Percentiles rank a stretch among this genome's conserved stretches.
phyloP scores from a whole-genome alignment of 2,797 vertebrate species.

The Acanthurus leucopareius region DNA sequence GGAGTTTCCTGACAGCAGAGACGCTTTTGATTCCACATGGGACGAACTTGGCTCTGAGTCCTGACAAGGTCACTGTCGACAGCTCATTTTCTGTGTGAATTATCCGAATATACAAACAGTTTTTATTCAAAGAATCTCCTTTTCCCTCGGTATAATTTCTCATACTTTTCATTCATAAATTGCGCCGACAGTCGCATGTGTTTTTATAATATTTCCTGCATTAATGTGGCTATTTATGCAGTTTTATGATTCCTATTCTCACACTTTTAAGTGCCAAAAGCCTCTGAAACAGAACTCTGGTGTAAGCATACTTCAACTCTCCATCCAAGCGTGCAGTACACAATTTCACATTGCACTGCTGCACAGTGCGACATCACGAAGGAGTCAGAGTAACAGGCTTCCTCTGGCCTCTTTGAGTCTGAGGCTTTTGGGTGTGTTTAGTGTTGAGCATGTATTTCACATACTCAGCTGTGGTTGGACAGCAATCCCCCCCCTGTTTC shows the following conservation, averaged over 20 bases:
- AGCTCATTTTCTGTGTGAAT: conserved; percentile 13
- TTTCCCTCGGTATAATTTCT: neutral
- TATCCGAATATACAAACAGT: neutral
- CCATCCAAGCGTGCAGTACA: conserved; percentile 19
- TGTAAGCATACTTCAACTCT: conserved; percentile 8
- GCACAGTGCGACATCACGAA: conserved; percentile 14
- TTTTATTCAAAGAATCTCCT: neutral
- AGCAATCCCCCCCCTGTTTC: neutral
- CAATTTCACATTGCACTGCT: conserved; percentile 4
- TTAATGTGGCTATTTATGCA: no score
- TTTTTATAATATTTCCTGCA: neutral
- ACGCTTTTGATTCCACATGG: neutral
- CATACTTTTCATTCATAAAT: conserved; percentile 7
- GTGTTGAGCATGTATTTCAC: conserved; percentile 4
- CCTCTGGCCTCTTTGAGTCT: conserved; percentile 6
- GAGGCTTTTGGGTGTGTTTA: conserved; percentile 16
- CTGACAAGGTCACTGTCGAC: neutral
- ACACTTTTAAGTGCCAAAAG: neutral
- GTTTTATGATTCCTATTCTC: neutral
- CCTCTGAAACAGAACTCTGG: conserved; percentile 10
- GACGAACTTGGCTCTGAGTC: conserved; percentile 10
- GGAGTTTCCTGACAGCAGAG: conserved; percentile 20
- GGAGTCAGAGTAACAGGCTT: neutral
- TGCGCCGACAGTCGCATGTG: neutral
- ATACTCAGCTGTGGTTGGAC: conserved; percentile 1